These are phyloP conservation scores for Drosophila pegasa DNA, from an alignment of 2,888 invertebrate genomes.

Conservation along the genomic window DNA sequence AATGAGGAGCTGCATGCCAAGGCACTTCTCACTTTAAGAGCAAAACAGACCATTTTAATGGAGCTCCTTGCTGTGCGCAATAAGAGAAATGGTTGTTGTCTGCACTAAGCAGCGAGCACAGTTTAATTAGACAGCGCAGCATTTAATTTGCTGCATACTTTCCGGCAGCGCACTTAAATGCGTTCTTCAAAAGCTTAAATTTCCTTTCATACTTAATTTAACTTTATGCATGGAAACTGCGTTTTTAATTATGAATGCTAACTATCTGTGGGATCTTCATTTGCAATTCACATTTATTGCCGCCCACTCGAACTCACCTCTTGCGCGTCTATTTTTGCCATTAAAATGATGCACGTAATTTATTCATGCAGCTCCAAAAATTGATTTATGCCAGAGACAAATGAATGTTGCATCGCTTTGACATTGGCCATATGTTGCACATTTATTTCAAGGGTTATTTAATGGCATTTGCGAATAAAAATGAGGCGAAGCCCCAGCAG, in stretches of 20 bases:
- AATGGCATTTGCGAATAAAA: slow-evolving; percentile 24
- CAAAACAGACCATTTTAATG: not conserved
- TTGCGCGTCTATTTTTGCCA: slow-evolving; percentile 32
- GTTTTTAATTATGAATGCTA: slow-evolving; percentile 1
- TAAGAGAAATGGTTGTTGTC: slow-evolving; percentile 1
- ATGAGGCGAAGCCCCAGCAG: slow-evolving; percentile 27
- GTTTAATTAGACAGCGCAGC: slow-evolving; percentile 1
- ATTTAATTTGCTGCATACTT: slow-evolving; percentile 25
- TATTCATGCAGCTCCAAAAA: slow-evolving; percentile 35
- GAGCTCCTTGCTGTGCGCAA: not conserved
- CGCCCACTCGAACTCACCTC: not conserved
- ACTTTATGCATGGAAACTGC: not conserved
- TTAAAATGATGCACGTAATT: slow-evolving; percentile 48
- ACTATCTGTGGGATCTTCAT: not conserved
- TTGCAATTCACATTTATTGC: slow-evolving; percentile 19
- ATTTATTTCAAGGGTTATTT: not conserved
- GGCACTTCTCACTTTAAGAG: not conserved
- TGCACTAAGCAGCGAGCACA: slow-evolving; percentile 6
- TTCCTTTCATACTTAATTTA: not conserved
- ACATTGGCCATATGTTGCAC: slow-evolving; percentile 41
- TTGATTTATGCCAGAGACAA: slow-evolving; percentile 49
- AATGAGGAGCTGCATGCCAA: not conserved
- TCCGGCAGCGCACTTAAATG: slow-evolving; percentile 3
- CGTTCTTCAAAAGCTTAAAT: not conserved
- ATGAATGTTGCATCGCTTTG: slow-evolving; percentile 21